Evolutionary conservation across 2,113 vertebrate species (phyloP).

Genomic region (Seriola rivoliana): DNA sequence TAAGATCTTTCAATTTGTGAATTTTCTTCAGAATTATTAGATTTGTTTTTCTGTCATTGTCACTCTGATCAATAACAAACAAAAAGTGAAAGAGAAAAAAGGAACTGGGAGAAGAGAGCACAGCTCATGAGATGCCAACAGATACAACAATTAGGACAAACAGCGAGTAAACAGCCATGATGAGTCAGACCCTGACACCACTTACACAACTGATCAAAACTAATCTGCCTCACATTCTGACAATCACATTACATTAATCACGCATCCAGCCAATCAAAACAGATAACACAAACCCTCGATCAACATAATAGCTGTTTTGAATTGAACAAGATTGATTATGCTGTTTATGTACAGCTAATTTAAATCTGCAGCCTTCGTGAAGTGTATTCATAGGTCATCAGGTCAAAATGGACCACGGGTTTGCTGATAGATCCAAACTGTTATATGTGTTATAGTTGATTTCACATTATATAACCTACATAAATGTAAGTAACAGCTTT

Average conservation of each 20-base stretch:
- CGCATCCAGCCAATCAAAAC: constrained; percentile 34
- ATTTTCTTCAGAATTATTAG: not conserved
- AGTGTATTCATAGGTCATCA: not conserved
- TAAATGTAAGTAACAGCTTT: not conserved
- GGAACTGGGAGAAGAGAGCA: not conserved
- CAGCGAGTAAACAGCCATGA: not conserved
- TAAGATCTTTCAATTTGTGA: not conserved
- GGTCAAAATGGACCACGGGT: constrained; percentile 3
- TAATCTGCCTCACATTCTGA: constrained; percentile 43
- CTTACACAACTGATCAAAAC: constrained; percentile 45
- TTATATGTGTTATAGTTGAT: not conserved
- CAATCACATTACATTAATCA: constrained; percentile 57
- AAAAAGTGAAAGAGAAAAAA: not conserved
- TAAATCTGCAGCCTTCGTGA: constrained; percentile 9
- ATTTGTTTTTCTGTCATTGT: not conserved
- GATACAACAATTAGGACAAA: constrained; percentile 41
- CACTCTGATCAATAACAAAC: not conserved
- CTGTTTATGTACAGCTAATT: constrained; percentile 5
- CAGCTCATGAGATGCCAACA: not conserved
- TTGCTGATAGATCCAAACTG: not conserved
- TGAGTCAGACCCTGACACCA: constrained; percentile 49
- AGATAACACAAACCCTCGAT: constrained; percentile 35
- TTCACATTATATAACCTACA: too few species aligned
- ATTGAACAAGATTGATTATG: constrained; percentile 36
- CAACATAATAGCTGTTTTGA: constrained; percentile 40